Base-by-base conservation (phyloP, 1,140 invertebrate genomes). In the Caerostris darwini region DNA sequence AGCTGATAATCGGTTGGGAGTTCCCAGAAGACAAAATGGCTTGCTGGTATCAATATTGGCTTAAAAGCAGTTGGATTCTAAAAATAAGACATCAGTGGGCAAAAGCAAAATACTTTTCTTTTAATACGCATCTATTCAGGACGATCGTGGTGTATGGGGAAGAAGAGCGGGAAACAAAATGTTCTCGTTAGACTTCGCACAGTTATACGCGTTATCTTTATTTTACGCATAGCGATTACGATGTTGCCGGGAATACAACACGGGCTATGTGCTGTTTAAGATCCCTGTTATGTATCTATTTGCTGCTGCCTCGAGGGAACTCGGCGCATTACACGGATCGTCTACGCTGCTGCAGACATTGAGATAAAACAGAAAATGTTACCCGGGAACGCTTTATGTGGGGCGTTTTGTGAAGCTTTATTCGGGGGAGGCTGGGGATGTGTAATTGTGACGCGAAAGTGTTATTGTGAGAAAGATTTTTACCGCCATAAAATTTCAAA, bases 201-300 rank as follows among this genome's bases (percentile, higher is more conserved):
- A 61, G 53, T 34, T 14, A 56, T 50, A 14, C 50, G 64, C 5
- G 87, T 89, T 89, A 89, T 90, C 71, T 81, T 90, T 59, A 81
- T 81, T 90, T 90, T 90, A 57, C 56, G 71, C 71, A 56, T 59
- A 81, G 61, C 71, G 89, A 90, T 90, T 90, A 90, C 69, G 53
- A 50, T 12, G 58, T 12, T 50, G 7, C 56, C 54, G 14, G 64
- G 12, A 67, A 50, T 67, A 19, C 34, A 64, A 56, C 54, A 6
- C 61, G 19, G 19, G 19, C n/a, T 82, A 64, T 7, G 34, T 17
- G 81, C 81, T 91, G 61, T 82, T 91, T 61, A 59, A 17, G 50
- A 82, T 82, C 14, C 69, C 59, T 91, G 81, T 85, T 85, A 92
- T 85, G 82, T 92, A 69, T 92, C 81, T 92, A 92, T 92, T 85